A percentile compares a stretch with the other conserved stretches of the same genome.
phyloP scores from a whole-genome alignment of 2,113 vertebrate species.

The Macrotus californicus region DNA sequence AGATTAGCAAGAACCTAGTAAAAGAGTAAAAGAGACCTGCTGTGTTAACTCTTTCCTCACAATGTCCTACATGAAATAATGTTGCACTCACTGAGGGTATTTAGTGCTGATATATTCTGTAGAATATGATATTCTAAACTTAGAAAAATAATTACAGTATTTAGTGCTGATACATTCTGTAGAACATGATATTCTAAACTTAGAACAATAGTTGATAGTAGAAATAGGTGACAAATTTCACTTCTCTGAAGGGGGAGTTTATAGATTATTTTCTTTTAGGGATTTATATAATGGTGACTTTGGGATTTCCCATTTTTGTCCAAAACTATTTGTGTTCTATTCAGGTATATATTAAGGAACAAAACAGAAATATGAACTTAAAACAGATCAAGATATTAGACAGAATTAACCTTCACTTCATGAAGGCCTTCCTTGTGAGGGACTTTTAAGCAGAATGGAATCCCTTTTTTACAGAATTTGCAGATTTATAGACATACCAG shows the following conservation, averaged over 20 bases:
- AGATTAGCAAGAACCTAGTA: neutral
- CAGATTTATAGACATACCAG: neutral
- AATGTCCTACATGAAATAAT: neutral
- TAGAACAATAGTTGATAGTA: neutral
- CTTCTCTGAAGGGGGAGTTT: slow-evolving; percentile 6
- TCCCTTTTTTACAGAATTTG: neutral
- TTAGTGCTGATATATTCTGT: neutral
- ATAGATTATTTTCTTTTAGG: slow-evolving; percentile 18
- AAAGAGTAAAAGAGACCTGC: neutral
- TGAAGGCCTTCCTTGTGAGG: neutral
- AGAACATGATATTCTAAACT: neutral
- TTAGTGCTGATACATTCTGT: neutral
- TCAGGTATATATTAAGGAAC: neutral
- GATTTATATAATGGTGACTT: neutral
- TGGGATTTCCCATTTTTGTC: neutral
- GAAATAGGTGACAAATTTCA: slow-evolving; percentile 15
- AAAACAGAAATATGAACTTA: neutral
- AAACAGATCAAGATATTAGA: neutral
- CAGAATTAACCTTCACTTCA: neutral
- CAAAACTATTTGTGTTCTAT: neutral
- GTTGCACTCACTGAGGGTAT: neutral
- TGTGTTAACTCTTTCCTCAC: neutral
- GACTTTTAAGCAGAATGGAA: neutral
- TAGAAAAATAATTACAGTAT: neutral
- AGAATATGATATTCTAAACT: neutral